Percentiles rank a stretch among this genome's conserved stretches.
phyloP scores from a whole-genome alignment of 35 echinoderm and acorn worm species.

The Acanthaster planci region DNA sequence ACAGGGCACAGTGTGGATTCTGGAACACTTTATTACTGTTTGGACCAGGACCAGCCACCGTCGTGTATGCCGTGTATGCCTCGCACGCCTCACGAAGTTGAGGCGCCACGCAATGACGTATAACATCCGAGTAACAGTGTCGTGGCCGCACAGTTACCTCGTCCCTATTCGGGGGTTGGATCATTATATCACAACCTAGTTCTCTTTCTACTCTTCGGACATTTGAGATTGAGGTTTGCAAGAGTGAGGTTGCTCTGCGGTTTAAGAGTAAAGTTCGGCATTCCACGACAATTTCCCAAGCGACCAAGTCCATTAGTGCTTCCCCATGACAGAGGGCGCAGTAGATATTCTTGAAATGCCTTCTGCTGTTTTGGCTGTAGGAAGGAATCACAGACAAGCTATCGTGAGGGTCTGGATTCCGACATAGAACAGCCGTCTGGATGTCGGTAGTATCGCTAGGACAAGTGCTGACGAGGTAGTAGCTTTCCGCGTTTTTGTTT shows the following conservation, averaged over 20 bases:
- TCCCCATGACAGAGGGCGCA: background rate
- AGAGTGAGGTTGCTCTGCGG: background rate
- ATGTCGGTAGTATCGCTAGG: background rate
- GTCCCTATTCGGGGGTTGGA: background rate
- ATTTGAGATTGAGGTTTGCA: constrained; percentile 3
- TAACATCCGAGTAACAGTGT: background rate
- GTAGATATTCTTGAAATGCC: background rate
- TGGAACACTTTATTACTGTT: background rate
- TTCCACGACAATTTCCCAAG: background rate
- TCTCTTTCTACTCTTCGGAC: background rate
- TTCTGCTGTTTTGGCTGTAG: background rate
- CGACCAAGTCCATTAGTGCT: background rate
- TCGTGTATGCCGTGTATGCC: background rate
- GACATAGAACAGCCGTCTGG: constrained; percentile 17
- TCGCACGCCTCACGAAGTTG: background rate
- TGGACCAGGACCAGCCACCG: background rate
- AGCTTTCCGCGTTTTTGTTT: background rate
- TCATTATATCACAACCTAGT: background rate
- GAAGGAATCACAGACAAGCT: background rate
- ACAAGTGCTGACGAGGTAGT: background rate
- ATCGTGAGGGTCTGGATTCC: background rate
- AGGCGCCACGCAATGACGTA: background rate
- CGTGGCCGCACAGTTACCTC: background rate
- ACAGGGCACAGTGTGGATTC: background rate
- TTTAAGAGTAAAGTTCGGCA: background rate